A percentile compares a stretch with the other conserved stretches of the same genome.
Conservation (phyloP, 2,888 invertebrate genomes). For the Mechanitis mazaeus region DNA sequence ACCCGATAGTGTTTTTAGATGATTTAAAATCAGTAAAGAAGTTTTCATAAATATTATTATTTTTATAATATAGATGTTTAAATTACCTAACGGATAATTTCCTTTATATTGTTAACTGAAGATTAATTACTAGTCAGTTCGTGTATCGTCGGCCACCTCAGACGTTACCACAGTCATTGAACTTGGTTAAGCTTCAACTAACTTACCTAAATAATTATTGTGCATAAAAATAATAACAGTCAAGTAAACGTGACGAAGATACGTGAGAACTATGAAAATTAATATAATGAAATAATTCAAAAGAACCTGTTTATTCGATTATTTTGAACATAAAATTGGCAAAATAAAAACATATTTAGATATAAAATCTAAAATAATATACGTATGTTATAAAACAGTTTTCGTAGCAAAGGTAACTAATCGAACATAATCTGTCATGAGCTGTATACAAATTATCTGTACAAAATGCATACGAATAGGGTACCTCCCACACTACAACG, state of each 20-base stretch:
- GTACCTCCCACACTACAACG: conserved; percentile 29
- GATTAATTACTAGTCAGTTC: conserved; percentile 7
- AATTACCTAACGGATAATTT: conserved; percentile 4
- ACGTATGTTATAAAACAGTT: too few relatives aligned
- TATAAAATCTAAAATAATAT: too few relatives aligned
- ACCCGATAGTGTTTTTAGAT: too few relatives aligned
- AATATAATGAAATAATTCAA: neutral
- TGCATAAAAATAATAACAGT: neutral
- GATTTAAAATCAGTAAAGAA: too few relatives aligned
- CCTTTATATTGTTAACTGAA: neutral
- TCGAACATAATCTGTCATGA: conserved; percentile 8
- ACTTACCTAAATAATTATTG: conserved; percentile 5
- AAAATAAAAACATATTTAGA: too few relatives aligned
- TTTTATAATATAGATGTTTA: neutral
- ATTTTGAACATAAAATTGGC: too few relatives aligned
- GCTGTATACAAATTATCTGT: conserved; percentile 14
- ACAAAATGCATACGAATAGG: conserved; percentile 18
- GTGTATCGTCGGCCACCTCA: conserved; percentile 4
- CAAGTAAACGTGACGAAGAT: too few relatives aligned
- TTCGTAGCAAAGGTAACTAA: neutral
- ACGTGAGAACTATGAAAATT: too few relatives aligned
- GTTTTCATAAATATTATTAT: too few relatives aligned
- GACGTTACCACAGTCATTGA: conserved; percentile 7
- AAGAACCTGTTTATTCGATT: too few relatives aligned
- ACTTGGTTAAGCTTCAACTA: conserved; percentile 5